These are phyloP conservation scores for Ciconia stormi DNA, from an alignment of 2,113 vertebrate species.

Conservation along the genomic window DNA sequence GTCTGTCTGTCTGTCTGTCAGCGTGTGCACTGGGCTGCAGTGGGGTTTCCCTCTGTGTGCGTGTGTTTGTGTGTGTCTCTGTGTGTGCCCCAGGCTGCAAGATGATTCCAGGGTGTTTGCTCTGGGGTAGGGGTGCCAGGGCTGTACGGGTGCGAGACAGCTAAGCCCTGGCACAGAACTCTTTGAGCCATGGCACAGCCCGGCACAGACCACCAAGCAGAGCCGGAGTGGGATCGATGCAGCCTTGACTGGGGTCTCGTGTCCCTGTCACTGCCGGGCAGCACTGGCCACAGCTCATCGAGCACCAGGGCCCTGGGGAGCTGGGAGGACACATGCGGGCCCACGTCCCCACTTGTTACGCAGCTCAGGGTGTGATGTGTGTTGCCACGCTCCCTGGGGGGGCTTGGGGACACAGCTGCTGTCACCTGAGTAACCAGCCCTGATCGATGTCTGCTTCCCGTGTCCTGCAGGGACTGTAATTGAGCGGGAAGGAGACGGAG, in stretches of 20 bases:
- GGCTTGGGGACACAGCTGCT: slow-evolving; percentile 16
- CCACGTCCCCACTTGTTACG: neutral
- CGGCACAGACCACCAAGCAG: neutral
- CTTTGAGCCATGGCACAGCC: neutral
- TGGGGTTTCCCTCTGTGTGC: neutral
- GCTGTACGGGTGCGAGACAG: neutral
- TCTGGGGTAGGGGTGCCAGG: neutral
- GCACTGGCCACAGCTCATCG: neutral
- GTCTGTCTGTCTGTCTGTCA: accelerated
- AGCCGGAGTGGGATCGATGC: neutral
- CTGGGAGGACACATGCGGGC: accelerated
- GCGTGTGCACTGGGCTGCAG: neutral
- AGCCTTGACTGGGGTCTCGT: neutral
- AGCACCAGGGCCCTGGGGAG: neutral
- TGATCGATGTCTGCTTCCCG: neutral
- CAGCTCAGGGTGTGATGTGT: neutral
- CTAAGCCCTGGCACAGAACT: neutral
- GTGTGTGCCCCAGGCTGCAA: neutral
- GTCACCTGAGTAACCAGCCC: slow-evolving; percentile 57
- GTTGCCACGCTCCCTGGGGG: neutral
- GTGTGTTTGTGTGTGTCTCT: neutral
- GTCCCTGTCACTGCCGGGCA: slow-evolving; percentile 9
- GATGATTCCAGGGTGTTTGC: neutral
- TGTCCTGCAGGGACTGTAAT: slow-evolving; percentile 29
- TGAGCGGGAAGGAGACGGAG: neutral